Percentiles rank a stretch among this genome's conserved stretches.
These are phyloP conservation scores for Ptilonorhynchus violaceus DNA, from an alignment of 2,113 vertebrate species.

Conservation along the genomic window DNA sequence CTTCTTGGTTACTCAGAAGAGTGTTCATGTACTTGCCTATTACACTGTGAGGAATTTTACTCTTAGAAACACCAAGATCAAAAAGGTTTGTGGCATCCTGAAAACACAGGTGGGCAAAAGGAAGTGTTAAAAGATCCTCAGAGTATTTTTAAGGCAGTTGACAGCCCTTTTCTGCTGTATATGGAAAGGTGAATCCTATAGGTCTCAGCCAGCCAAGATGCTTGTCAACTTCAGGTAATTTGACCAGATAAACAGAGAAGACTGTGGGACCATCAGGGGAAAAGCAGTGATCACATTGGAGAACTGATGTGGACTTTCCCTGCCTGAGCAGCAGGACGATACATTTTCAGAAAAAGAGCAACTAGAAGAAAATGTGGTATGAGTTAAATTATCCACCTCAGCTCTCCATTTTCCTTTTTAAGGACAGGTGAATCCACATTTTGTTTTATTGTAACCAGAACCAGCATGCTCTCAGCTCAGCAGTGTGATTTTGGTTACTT, in stretches of 20 bases:
- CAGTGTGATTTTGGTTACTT: neutral
- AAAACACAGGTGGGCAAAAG: neutral
- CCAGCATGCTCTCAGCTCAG: neutral
- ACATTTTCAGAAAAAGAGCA: neutral
- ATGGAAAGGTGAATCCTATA: neutral
- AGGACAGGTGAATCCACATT: neutral
- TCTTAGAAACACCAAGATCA: slow-evolving; percentile 83
- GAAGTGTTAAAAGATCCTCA: neutral
- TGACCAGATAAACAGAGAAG: neutral
- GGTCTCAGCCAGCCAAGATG: neutral
- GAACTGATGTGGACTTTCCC: neutral
- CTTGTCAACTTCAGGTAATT: neutral
- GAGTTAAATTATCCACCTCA: neutral
- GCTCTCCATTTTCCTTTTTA: neutral
- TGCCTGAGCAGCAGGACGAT: neutral
- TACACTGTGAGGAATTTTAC: slow-evolving; percentile 91
- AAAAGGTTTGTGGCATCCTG: slow-evolving; percentile 80
- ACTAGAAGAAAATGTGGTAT: neutral
- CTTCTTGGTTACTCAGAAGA: slow-evolving; percentile 87
- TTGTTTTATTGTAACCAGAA: neutral
- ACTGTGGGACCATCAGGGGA: neutral
- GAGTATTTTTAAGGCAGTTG: neutral
- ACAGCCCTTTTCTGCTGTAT: neutral
- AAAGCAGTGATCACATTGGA: neutral
- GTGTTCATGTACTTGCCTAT: slow-evolving; percentile 81